These are phyloP conservation scores for Eilema sororculum DNA, from an alignment of 2,888 invertebrate genomes.

Conservation along the genomic window DNA sequence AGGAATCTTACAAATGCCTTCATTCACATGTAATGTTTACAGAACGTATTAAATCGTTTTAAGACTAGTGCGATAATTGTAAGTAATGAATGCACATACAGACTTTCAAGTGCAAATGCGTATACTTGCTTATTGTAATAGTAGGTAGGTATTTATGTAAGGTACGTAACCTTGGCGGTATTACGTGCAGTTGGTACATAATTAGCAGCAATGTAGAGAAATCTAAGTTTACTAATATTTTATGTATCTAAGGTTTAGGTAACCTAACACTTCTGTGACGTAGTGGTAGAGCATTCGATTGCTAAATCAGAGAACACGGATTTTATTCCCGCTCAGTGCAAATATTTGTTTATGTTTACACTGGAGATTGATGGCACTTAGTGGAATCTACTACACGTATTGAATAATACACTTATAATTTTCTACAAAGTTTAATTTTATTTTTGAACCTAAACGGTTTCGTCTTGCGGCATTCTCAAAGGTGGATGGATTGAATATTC, in stretches of 20 bases:
- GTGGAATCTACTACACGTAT: too few species aligned
- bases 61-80: slow-evolving; percentile 36
- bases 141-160: slow-evolving; percentile 40
- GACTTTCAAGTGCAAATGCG: slow-evolving; percentile 22
- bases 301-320: too few species aligned
- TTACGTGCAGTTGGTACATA: slow-evolving; percentile 31
- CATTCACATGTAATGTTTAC: slow-evolving; percentile 27
- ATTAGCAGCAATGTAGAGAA: slow-evolving; percentile 26
- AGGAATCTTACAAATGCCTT: slow-evolving; percentile 25
- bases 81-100: slow-evolving; percentile 20
- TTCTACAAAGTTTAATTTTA: too few species aligned
- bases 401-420: too few species aligned
- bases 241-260: background rate
- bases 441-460: too few species aligned
- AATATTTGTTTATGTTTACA: too few species aligned
- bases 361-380: too few species aligned
- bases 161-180: slow-evolving; percentile 39
- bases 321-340: too few species aligned
- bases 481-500: too few species aligned
- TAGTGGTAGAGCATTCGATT: background rate
- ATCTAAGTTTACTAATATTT: slow-evolving; percentile 21
- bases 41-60: slow-evolving; percentile 28
- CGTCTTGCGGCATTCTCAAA: too few species aligned
- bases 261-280: background rate
- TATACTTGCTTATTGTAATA: slow-evolving; percentile 26